Evolutionary conservation across 2,888 invertebrate species (phyloP).

Genomic region (Leucania comma): DNA sequence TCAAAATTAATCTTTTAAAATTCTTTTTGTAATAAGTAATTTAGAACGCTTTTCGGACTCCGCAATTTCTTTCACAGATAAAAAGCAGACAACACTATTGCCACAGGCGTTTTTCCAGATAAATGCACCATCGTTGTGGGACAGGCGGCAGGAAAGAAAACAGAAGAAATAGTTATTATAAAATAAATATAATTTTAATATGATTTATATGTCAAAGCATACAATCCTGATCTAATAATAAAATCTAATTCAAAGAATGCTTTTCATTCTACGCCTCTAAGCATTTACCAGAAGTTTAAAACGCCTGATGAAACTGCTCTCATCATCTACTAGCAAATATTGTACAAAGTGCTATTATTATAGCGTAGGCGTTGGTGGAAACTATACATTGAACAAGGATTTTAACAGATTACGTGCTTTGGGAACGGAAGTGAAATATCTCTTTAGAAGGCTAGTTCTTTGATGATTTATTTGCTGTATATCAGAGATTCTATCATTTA

Average conservation of each 20-base stretch:
- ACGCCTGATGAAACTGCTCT: slow-evolving; percentile 26
- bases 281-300: neutral
- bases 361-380: slow-evolving; percentile 27
- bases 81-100: too few relatives aligned
- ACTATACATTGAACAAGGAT: slow-evolving; percentile 8
- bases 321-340: neutral
- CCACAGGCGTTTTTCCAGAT: too few relatives aligned
- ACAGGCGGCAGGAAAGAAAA: too few relatives aligned
- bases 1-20: too few relatives aligned
- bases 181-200: too few relatives aligned
- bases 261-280: neutral
- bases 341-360: slow-evolving; percentile 32
- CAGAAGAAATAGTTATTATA: neutral
- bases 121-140: too few relatives aligned
- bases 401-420: neutral
- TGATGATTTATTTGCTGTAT: too few relatives aligned
- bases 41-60: too few relatives aligned
- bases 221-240: neutral
- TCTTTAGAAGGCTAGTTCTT: neutral
- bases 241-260: neutral
- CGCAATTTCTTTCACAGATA: too few relatives aligned
- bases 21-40: too few relatives aligned
- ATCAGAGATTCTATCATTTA: too few relatives aligned
- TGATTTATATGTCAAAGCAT: neutral
- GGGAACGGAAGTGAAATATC: neutral